Percentiles rank a stretch among this genome's conserved stretches.
Conservation (phyloP, 2,888 invertebrate genomes). For the Zelleria hepariella region DNA sequence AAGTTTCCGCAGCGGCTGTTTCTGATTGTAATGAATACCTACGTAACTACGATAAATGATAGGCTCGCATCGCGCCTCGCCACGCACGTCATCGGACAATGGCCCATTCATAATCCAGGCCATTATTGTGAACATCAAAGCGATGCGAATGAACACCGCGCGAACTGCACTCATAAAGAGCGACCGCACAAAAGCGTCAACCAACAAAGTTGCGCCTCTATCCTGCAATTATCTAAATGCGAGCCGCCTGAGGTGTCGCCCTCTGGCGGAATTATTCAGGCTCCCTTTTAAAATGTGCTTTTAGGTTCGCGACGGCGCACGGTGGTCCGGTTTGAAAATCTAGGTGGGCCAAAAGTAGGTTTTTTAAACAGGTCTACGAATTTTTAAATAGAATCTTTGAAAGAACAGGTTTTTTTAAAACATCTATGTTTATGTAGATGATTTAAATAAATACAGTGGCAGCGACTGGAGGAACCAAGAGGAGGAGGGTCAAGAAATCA, state of each 20-base stretch:
- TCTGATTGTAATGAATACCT: neutral
- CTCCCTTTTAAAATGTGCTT: conserved; percentile 49
- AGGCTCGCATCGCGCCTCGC: neutral
- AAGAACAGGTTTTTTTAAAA: no score
- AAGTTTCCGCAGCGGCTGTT: neutral
- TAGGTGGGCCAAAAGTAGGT: no score
- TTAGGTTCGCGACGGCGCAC: conserved; percentile 35
- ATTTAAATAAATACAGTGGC: no score
- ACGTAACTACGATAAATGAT: neutral
- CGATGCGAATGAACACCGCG: conserved; percentile 20
- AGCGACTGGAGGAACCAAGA: no score
- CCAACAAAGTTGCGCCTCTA: conserved; percentile 43
- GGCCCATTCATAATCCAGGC: conserved; percentile 28
- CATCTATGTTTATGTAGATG: no score
- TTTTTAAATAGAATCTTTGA: no score
- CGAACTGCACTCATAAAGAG: conserved; percentile 21
- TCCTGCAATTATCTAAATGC: conserved; percentile 67
- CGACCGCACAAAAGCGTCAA: conserved; percentile 41
- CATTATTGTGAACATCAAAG: conserved; percentile 51
- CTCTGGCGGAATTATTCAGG: conserved; percentile 32
- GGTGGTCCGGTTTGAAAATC: no score
- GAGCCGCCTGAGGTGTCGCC: conserved; percentile 33
- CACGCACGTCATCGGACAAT: conserved; percentile 35
- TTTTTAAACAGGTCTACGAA: no score
- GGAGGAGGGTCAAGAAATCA: no score